phyloP scores from a whole-genome alignment of 2,888 invertebrate species.

The Scelioninae gen. 1 region DNA sequence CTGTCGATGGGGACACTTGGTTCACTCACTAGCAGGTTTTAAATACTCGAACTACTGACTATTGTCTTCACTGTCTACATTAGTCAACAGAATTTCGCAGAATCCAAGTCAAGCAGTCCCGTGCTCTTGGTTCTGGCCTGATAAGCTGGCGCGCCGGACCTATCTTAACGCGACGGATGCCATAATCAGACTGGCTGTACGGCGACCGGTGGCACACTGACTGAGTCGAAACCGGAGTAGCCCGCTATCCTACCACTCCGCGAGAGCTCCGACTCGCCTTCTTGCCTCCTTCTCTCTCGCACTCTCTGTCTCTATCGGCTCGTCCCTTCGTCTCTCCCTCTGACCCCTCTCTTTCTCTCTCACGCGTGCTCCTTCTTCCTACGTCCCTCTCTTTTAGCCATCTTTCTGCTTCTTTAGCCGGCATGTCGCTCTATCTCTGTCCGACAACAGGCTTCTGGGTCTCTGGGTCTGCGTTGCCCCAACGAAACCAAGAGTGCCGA shows the following conservation, averaged over 20 bases:
- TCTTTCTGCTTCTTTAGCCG: conserved; percentile 58
- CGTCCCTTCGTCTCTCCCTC: too few species aligned
- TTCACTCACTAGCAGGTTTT: too few species aligned
- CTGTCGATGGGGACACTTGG: conserved; percentile 27
- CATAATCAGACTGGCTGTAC: conserved; percentile 68
- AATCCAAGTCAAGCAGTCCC: background rate
- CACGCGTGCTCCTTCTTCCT: conserved; percentile 36
- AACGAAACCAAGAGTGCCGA: conserved; percentile 72
- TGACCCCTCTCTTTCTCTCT: conserved; percentile 35
- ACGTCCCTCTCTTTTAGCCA: conserved; percentile 67
- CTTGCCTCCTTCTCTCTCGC: conserved; percentile 40
- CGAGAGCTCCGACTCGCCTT: conserved; percentile 52
- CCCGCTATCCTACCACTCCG: conserved; percentile 82
- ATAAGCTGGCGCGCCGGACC: conserved; percentile 63
- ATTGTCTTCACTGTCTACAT: background rate
- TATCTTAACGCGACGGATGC: conserved; percentile 68
- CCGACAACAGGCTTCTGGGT: conserved; percentile 30
- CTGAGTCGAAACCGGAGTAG: conserved; percentile 83
- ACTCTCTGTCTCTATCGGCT: conserved; percentile 29
- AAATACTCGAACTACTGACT: background rate
- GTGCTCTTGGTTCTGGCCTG: too few species aligned
- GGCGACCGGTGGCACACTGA: conserved; percentile 84
- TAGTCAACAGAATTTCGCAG: too few species aligned
- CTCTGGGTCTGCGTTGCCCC: conserved; percentile 53
- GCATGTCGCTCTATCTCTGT: conserved; percentile 29